phyloP scores from a whole-genome alignment of 2,888 invertebrate species.

The Sepioteuthis lessoniana region DNA sequence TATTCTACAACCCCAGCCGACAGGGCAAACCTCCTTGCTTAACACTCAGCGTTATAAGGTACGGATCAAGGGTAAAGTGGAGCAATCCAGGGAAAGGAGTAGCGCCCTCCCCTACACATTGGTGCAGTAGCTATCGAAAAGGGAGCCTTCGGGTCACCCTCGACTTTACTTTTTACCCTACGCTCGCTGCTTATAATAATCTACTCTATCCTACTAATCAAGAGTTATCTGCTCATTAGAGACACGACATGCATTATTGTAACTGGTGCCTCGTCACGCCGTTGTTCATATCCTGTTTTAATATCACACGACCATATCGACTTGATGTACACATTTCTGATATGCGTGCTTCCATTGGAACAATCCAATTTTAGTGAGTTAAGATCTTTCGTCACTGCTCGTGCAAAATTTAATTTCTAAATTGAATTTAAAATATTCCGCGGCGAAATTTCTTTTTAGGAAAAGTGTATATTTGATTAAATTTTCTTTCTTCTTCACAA shows the following conservation, averaged over 20 bases:
- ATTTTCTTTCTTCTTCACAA: not conserved
- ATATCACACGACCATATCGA: not conserved
- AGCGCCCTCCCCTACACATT: no score
- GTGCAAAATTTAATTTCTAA: not conserved
- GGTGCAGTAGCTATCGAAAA: no score
- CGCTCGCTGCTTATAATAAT: no score
- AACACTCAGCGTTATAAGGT: no score
- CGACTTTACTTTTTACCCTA: no score
- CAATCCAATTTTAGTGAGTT: not conserved
- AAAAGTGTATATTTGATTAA: not conserved
- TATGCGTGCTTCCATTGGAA: not conserved
- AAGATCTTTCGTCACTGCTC: conserved; percentile 51
- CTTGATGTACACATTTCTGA: not conserved
- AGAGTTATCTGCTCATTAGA: not conserved
- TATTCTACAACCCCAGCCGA: no score
- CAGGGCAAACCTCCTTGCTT: no score
- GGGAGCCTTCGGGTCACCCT: no score
- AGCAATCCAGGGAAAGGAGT: no score
- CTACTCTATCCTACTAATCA: not conserved
- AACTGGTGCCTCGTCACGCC: not conserved
- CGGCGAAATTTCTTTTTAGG: not conserved
- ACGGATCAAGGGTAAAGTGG: no score
- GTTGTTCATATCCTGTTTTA: not conserved
- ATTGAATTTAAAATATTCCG: not conserved
- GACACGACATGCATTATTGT: no score